Percentiles rank a stretch among this genome's conserved stretches.
Conservation (phyloP, 2,888 invertebrate species). For the Conomelus anceps region DNA sequence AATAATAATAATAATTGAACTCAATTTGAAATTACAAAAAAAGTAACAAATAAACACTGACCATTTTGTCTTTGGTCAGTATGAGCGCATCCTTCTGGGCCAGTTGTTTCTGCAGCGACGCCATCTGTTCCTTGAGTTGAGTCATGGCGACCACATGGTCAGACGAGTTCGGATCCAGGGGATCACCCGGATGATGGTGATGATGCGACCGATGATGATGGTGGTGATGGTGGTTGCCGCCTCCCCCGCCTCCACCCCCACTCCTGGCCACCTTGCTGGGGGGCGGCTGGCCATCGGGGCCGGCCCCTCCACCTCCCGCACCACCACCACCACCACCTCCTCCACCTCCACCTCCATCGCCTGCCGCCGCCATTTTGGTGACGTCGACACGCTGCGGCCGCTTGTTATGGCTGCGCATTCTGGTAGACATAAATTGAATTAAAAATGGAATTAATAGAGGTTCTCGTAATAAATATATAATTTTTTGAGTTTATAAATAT, state of each 20-base stretch:
- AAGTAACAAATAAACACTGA: slow-evolving; percentile 47
- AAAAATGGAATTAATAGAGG: not conserved
- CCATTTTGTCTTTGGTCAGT: slow-evolving; percentile 84
- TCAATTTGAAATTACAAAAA: no score
- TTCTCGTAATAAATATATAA: no score
- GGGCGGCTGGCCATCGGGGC: slow-evolving; percentile 37
- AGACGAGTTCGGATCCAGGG: slow-evolving; percentile 72
- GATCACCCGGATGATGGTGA: slow-evolving; percentile 37
- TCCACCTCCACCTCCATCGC: slow-evolving; percentile 48
- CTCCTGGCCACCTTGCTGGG: slow-evolving; percentile 47
- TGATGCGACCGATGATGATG: slow-evolving; percentile 34
- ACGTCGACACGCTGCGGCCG: slow-evolving; percentile 61
- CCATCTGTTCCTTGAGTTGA: slow-evolving; percentile 88
- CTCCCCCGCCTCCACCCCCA: slow-evolving; percentile 38
- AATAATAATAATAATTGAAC: not conserved
- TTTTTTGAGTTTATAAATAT: no score
- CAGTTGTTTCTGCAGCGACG: slow-evolving; percentile 81
- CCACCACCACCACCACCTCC: slow-evolving; percentile 46
- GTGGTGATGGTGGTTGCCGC: not conserved
- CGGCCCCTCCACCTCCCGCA: slow-evolving; percentile 44
- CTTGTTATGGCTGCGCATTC: slow-evolving; percentile 60
- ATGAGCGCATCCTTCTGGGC: slow-evolving; percentile 77
- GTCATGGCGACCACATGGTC: slow-evolving; percentile 94
- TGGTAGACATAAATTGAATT: slow-evolving; percentile 1
- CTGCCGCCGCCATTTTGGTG: slow-evolving; percentile 45